Base-by-base conservation (phyloP, 2,888 invertebrate species). In the Epicampocera succincta region DNA sequence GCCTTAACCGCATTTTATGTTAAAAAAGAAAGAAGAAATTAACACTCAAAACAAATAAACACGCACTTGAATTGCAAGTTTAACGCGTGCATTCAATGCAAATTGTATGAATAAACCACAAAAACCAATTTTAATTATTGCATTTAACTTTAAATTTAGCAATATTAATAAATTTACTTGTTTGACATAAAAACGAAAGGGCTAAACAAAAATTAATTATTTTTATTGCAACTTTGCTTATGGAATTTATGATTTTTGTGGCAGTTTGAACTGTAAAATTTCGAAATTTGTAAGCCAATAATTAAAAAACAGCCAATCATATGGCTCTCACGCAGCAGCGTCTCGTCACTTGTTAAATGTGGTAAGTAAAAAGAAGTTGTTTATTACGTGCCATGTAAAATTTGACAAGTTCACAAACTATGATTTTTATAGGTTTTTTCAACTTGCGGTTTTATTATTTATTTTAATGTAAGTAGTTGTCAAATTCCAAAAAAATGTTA, bases 21-120 rank as follows among this genome's bases (percentile, higher is more conserved):
- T 25, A 33, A 5, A 9, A 46, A 46, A 13, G 54, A 4, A n/a
- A n/a, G n/a, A n/a, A n/a, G n/a, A 46, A n/a, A 56, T 9, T 5
- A 73, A 54, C 52, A 63, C 46, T 5, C 21, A 52, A 21, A 56
- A 40, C 19, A 74, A 74, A 2, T 15, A 21, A 15, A 65, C 56
- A 38, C 65, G 63, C 40, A 44, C n/a, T 58, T 19, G 40, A 58
- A 54, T 73, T 52, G 25, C 33, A 54, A 63, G 12, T 13, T 44
- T 54, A 66, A 66, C 74, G 66, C 74, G 74, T 74, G 74, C 74
- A 66, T 21, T 58, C 44, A n/a, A 40, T 42, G 29, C 42, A 56
- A 73, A 65, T 6, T 58, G 65, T 65, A 19, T 29, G 25, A 65
- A 54, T 11, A 6, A 50, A 72, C n/a, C n/a, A 25, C 54, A 44